Evolutionary conservation across 2,113 vertebrate genomes (phyloP), one percentile per base, ranked within the genome.

Genomic region (Ochotona curzoniae): DNA sequence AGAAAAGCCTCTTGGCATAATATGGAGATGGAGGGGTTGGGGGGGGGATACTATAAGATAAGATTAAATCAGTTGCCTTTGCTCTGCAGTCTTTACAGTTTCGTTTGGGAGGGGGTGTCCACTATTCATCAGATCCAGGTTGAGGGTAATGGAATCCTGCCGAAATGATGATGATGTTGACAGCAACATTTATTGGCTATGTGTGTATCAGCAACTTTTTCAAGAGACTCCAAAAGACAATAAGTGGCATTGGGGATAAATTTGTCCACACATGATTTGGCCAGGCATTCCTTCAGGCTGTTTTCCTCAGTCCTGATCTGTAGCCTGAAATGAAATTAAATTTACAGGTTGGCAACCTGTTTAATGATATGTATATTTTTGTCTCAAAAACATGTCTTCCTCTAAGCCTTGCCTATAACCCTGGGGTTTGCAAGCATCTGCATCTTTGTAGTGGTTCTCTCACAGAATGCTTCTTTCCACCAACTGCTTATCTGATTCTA

Each of bases 381-480:
- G n/a, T 20, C 47, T 26, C 28, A 21, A n/a, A 87, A 61, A 61
- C 25, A 23, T 44, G 6, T 44, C 61, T 2, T 83, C 71, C 26
- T 23, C 64, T 89, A 20, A 18, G 49, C 69, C 78, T 18, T 4
- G 69, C 44, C 8, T 1, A 28, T 38, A 20, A 44, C 60, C 60
- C 49, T 57, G 30, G n/a, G 81, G 90, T 90, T 85, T 60, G 75
- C 30, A 57, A 60, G 54, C 18, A 7, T 1, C 9, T 23, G n/a
- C 14, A 0, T 81, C 38, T 90, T 60, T 60, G 25, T 35, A 18
- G 21, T 6, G 67, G 21, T 32, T 76, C 20, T 92, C 17, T 78
- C 26, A 14, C 23, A 23, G 51, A 73, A 76, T 90, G 28, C 76
- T 82, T 92, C 47, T 82, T 87, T 92, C 28, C 71, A 35, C 76